A percentile compares a stretch with the other conserved stretches of the same genome.
Conservation (phyloP, 2,797 vertebrate genomes). For the Ctenochaetus hawaiiensis region DNA sequence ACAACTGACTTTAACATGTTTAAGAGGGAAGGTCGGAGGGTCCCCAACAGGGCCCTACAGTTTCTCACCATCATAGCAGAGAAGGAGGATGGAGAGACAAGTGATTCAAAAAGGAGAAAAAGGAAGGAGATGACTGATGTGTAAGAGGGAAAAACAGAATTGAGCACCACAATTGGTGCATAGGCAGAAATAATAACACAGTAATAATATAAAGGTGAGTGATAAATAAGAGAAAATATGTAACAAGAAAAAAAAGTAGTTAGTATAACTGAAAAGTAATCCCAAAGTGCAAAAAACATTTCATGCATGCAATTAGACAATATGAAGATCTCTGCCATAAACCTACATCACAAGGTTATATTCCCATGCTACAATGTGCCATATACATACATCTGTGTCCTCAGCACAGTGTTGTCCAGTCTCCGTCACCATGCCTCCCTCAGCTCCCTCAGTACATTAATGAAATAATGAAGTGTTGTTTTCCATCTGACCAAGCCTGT, state of each 20-base stretch:
- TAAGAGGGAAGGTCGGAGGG: not conserved
- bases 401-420: not conserved
- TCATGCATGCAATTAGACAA: not conserved
- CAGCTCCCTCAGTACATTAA: slow-evolving; percentile 46
- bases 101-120: not conserved
- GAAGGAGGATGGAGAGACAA: not conserved
- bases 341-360: not conserved
- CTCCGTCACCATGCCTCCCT: slow-evolving; percentile 48
- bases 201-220: too few relatives aligned
- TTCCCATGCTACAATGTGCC: not conserved
- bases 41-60: not conserved
- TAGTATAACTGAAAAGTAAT: not conserved
- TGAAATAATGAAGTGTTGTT: slow-evolving; percentile 70
- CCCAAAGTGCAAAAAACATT: not conserved
- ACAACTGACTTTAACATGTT: not conserved
- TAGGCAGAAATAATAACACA: not conserved
- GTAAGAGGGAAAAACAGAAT: not conserved
- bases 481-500: slow-evolving; percentile 42
- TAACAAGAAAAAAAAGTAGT: too few relatives aligned
- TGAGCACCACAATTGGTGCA: not conserved
- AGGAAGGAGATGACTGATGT: not conserved
- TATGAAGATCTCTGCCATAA: not conserved
- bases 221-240: not conserved
- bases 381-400: slow-evolving; percentile 9
- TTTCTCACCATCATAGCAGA: not conserved